These are phyloP conservation scores for Aquatica leii DNA, from an alignment of 2,888 invertebrate genomes.

Conservation along the genomic window DNA sequence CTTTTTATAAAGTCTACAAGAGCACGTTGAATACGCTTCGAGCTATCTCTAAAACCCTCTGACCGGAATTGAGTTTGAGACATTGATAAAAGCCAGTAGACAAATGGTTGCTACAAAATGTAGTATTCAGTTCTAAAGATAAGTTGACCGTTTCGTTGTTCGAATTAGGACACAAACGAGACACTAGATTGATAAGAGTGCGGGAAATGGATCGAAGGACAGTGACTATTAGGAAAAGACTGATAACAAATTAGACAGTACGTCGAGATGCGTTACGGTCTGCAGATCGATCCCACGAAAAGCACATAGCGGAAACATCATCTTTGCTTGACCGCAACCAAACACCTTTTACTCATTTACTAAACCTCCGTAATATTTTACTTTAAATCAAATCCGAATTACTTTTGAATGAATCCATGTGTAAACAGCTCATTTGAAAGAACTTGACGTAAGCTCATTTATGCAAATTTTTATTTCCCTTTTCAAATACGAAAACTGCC, in stretches of 20 bases:
- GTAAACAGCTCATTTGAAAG: no score
- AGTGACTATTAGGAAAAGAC: conserved; percentile 27
- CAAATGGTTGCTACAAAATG: conserved; percentile 40
- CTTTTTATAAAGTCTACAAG: conserved; percentile 37
- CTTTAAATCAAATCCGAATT: not conserved
- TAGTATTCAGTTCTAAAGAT: conserved; percentile 35
- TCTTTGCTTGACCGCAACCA: conserved; percentile 36
- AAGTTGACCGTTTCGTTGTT: conserved; percentile 39
- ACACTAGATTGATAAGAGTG: conserved; percentile 44
- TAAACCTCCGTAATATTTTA: conserved; percentile 19
- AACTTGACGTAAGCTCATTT: no score
- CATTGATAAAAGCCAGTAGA: conserved; percentile 35
- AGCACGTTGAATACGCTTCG: conserved; percentile 17
- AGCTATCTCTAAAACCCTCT: conserved; percentile 29
- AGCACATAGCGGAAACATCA: conserved; percentile 32
- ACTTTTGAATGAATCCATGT: no score
- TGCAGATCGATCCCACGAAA: conserved; percentile 34
- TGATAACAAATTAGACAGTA: conserved; percentile 28
- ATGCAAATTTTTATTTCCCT: no score
- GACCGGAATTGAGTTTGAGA: conserved; percentile 31
- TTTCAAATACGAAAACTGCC: no score
- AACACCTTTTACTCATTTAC: conserved; percentile 24
- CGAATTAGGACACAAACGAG: conserved; percentile 44
- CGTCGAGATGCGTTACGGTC: conserved; percentile 37
- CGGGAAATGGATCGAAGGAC: conserved; percentile 40